Evolutionary conservation across 2,797 vertebrate genomes (phyloP).

Genomic region (Aeoliscus strigatus): DNA sequence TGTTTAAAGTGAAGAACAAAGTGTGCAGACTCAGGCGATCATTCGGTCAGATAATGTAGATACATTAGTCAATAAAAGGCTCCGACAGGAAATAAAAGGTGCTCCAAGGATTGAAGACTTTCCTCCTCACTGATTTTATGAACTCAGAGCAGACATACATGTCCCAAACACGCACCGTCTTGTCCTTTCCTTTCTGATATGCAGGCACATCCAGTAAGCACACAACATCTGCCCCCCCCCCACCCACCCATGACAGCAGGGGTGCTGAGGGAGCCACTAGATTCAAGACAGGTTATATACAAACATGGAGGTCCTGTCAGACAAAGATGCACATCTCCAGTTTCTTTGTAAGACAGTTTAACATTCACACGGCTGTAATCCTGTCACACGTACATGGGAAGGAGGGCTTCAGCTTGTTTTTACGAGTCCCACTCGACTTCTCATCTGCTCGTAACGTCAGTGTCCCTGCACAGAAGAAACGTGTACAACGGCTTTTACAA

Average conservation of each 20-base stretch:
- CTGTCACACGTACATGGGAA: conserved; percentile 61
- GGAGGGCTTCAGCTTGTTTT: conserved; percentile 55
- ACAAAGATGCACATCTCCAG: conserved; percentile 33
- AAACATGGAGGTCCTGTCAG: conserved; percentile 4
- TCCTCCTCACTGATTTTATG: conserved; percentile 23
- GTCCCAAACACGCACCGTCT: conserved; percentile 19
- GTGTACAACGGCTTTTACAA: background rate
- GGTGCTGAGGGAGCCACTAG: conserved; percentile 5
- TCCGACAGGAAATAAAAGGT: conserved; percentile 17
- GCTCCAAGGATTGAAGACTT: conserved; percentile 31
- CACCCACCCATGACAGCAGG: conserved; percentile 30
- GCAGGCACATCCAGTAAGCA: conserved; percentile 40
- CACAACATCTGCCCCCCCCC: too few relatives aligned
- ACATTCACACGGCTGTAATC: conserved; percentile 55
- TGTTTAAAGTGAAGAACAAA: too few relatives aligned
- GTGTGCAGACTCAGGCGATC: too few relatives aligned
- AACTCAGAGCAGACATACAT: conserved; percentile 26
- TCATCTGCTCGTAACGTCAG: conserved; percentile 46
- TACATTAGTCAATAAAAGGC: conserved; percentile 12
- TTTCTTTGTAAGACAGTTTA: conserved; percentile 47
- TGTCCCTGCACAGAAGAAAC: conserved; percentile 15
- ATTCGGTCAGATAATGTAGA: conserved; percentile 9
- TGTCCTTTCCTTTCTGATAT: conserved; percentile 5
- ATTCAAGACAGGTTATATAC: conserved; percentile 13
- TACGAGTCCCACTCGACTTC: conserved; percentile 51